These are phyloP conservation scores for Tridacna crocea DNA, from an alignment of 2,888 invertebrate species.

Conservation along the genomic window DNA sequence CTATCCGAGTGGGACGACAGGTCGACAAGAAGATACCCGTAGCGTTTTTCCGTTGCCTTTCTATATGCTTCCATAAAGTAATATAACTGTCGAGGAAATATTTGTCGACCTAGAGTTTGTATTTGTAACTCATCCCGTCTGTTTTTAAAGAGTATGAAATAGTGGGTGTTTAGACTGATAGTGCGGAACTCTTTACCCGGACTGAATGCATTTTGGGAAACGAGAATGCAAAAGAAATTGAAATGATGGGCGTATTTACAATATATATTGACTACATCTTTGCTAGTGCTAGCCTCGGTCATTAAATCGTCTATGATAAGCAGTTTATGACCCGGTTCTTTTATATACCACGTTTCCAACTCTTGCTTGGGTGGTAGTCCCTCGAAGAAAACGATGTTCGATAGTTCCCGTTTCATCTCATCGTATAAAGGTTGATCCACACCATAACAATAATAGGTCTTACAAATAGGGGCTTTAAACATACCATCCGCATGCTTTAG, in stretches of 20 bases:
- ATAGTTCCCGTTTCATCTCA: conserved; percentile 24
- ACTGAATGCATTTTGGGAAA: conserved; percentile 20
- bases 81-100: conserved; percentile 42
- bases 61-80: conserved; percentile 56
- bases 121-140: conserved; percentile 49
- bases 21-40: conserved; percentile 41
- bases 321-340: conserved; percentile 30
- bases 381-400: conserved; percentile 26
- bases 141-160: conserved; percentile 49
- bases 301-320: conserved; percentile 46
- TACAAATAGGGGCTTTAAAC: conserved; percentile 16
- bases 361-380: conserved; percentile 39
- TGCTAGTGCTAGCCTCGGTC: conserved; percentile 13
- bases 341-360: conserved; percentile 26
- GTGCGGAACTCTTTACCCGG: conserved; percentile 15
- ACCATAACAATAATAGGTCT: conserved; percentile 26
- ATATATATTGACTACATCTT: conserved; percentile 36
- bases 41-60: conserved; percentile 32
- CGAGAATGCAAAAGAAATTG: conserved; percentile 25
- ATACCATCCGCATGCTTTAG: conserved; percentile 20
- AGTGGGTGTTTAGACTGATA: conserved; percentile 31
- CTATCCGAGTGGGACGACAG: conserved; percentile 38
- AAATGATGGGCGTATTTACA: conserved; percentile 43
- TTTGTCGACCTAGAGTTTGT: conserved; percentile 49
- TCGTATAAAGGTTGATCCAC: conserved; percentile 33